Evolutionary conservation across 2,113 vertebrate species (phyloP).

Genomic region (Coracopsis vasa): DNA sequence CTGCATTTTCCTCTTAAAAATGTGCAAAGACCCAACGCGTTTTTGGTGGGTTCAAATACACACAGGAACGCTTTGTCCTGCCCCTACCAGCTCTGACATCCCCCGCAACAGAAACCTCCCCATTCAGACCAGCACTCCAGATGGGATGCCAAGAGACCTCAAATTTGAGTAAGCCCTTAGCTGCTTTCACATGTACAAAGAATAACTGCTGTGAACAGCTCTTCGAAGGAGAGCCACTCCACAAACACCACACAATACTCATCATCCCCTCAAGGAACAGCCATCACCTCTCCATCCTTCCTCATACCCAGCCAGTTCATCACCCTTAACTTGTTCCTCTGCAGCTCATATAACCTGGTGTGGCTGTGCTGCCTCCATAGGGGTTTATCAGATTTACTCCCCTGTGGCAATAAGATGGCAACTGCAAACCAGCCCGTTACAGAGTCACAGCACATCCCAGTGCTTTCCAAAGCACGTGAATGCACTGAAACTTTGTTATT

Average conservation of each 20-base stretch:
- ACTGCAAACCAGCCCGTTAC: neutral
- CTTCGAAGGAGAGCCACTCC: neutral
- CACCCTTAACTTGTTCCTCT: neutral
- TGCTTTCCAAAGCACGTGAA: accelerated
- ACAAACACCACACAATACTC: accelerated
- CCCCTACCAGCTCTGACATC: neutral
- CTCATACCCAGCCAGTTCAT: accelerated
- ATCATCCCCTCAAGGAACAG: neutral
- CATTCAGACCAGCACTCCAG: neutral
- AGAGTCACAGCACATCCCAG: neutral
- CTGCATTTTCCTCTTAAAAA: neutral
- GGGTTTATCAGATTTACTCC: neutral
- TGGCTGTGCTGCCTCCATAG: neutral
- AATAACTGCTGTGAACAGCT: neutral
- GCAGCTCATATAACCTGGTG: accelerated
- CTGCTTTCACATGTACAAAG: neutral
- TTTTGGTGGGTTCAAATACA: neutral
- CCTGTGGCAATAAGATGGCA: neutral
- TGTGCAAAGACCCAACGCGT: accelerated
- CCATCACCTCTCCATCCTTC: neutral
- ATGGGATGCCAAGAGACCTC: neutral
- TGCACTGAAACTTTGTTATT: neutral
- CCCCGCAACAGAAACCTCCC: neutral
- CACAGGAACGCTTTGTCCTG: neutral
- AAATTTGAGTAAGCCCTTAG: neutral